Conservation (phyloP, 2,888 invertebrate species). For the Beris morrisii region DNA sequence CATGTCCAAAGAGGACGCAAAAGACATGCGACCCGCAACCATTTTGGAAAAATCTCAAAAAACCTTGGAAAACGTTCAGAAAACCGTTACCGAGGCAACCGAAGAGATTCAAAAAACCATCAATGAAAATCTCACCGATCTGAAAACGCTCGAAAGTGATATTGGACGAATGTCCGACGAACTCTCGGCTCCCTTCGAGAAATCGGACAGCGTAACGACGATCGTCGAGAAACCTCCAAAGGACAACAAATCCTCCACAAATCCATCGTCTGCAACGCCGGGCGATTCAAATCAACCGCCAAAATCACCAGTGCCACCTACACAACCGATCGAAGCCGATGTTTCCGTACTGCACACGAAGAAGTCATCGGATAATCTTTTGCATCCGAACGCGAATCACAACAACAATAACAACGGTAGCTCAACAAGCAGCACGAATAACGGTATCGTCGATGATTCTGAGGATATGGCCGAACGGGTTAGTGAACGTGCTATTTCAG, state of each 20-base stretch:
- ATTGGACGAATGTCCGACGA: conserved; percentile 44
- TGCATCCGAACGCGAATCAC: conserved; percentile 34
- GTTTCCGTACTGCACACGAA: conserved; percentile 50
- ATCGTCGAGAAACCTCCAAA: conserved; percentile 43
- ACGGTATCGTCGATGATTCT: conserved; percentile 32
- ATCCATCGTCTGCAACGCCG: not conserved
- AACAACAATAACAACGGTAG: conserved; percentile 35
- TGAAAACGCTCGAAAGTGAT: conserved; percentile 51
- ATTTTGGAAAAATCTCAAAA: conserved; percentile 52
- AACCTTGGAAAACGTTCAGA: conserved; percentile 50
- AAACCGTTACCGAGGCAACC: conserved; percentile 51
- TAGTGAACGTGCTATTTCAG: conserved; percentile 57
- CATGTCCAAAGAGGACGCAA: conserved; percentile 28
- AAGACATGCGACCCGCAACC: conserved; percentile 43
- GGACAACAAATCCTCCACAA: not conserved
- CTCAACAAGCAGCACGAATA: conserved; percentile 22
- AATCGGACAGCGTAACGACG: conserved; percentile 45
- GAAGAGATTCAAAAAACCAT: conserved; percentile 54
- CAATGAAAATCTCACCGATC: conserved; percentile 51
- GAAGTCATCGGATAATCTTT: conserved; percentile 27
- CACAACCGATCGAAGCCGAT: conserved; percentile 54
- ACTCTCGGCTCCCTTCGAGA: conserved; percentile 45
- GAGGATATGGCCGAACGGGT: conserved; percentile 52
- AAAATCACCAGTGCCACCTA: conserved; percentile 49
- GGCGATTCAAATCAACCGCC: conserved; percentile 49